phyloP scores from a whole-genome alignment of 1,140 invertebrate species.

The Musca vetustissima region DNA sequence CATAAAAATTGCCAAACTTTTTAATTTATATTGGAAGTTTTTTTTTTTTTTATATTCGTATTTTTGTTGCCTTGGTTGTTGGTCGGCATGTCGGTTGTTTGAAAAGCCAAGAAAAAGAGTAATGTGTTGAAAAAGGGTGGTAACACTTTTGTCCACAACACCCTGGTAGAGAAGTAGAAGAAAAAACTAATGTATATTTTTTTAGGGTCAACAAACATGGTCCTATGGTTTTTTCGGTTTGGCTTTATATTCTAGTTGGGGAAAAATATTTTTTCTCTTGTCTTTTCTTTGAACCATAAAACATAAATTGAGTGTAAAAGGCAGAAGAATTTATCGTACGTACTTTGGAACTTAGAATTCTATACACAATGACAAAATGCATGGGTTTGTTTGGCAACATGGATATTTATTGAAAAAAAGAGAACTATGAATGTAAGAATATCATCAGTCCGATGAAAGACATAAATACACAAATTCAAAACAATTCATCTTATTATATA shows the following conservation, averaged over 20 bases:
- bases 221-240: background rate
- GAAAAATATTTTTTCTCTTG: background rate
- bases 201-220: slow-evolving; percentile 16
- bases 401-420: background rate
- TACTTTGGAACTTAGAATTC: too few species aligned
- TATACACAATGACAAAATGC: too few species aligned
- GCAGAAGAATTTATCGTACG: slow-evolving; percentile 13
- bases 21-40: slow-evolving; percentile 28
- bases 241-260: background rate
- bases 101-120: background rate
- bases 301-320: slow-evolving; percentile 19
- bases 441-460: too few species aligned
- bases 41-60: background rate
- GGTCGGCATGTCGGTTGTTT: too few species aligned
- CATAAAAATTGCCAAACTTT: slow-evolving; percentile 26
- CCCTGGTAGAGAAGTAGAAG: background rate
- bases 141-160: slow-evolving; percentile 19
- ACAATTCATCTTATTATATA: too few species aligned
- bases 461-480: too few species aligned
- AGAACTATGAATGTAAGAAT: too few species aligned
- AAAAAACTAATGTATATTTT: slow-evolving; percentile 2
- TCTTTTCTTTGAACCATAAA: slow-evolving; percentile 4
- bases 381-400: too few species aligned
- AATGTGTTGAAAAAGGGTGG: slow-evolving; percentile 26
- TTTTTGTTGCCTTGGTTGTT: too few species aligned